Evolutionary conservation across 2,888 invertebrate species (phyloP), one percentile per base, ranked within the genome.

Genomic region (Dromius quadrimaculatus): DNA sequence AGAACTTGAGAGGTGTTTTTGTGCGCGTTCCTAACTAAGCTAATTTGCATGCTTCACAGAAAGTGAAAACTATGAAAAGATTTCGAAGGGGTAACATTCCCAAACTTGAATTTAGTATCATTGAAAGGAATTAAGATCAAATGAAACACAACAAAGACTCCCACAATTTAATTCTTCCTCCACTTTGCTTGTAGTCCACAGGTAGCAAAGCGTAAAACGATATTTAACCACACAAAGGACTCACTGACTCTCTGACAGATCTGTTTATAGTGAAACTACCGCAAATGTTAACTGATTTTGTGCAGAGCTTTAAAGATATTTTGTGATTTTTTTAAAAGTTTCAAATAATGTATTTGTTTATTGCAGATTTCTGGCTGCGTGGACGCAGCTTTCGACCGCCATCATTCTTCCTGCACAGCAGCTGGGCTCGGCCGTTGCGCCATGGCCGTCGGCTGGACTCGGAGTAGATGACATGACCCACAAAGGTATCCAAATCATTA

Each of bases 381-480:
- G 34, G 61, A 43, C 28, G 57, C 76, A 76, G 34, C 59, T n/a
- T 19, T 17, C 6, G 15, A 71, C 77, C 80, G 82, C 77, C 82
- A 83, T 82, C 83, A 89, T 93, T 89, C 90, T 93, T 86, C 90
- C 92, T 79, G 91, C 91, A 85, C 91, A 91, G 86, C 89, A 92
- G 83, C 87, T 92, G 78, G 87, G 91, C 78, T 89, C 92, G 79
- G 85, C 88, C 79, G 91, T 92, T 85, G 89, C 90, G 82, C 91
- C 92, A 77, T 93, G 93, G 93, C 90, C 90, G 73, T 89, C 92
- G 76, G 91, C 92, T 82, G 87, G 87, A 79, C 88, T 90, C 83
- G 88, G 92, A 79, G 89, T 92, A 78, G 92, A 93, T 86, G 92
- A 93, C 80, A 88, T 93, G 85, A 90, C 92, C 77, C 92, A 93